These are phyloP conservation scores for Chloroclystis v-ata DNA, from an alignment of 2,888 invertebrate species.

Conservation along the genomic window DNA sequence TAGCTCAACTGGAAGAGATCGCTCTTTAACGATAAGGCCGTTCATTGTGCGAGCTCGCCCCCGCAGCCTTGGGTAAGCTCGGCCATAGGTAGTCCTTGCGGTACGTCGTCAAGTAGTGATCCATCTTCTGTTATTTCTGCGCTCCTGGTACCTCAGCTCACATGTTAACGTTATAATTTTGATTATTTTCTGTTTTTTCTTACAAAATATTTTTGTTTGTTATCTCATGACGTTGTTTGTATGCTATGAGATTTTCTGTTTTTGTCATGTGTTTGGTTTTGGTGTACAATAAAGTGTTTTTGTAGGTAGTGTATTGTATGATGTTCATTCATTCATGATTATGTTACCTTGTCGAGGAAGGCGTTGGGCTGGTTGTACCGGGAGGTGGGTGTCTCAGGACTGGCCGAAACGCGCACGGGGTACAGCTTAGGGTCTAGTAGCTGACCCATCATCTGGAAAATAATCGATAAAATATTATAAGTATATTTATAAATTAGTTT, in stretches of 20 bases:
- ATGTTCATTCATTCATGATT: too few relatives aligned
- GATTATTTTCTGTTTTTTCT: conserved; percentile 3
- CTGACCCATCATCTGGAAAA: conserved; percentile 75
- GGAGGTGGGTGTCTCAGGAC: conserved; percentile 75
- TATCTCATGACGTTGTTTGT: background rate
- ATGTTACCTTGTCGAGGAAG: conserved; percentile 79
- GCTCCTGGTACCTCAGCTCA: conserved; percentile 29
- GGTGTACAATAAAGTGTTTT: too few relatives aligned
- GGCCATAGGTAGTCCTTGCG: conserved; percentile 82
- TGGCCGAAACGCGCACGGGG: conserved; percentile 75
- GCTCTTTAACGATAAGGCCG: too few relatives aligned
- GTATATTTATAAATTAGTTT: too few relatives aligned
- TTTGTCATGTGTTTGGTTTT: too few relatives aligned
- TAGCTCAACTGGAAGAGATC: too few relatives aligned
- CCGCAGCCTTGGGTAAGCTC: conserved; percentile 46
- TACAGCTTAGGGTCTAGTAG: conserved; percentile 80
- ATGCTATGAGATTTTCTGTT: background rate
- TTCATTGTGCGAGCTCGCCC: too few relatives aligned
- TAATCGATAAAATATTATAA: background rate
- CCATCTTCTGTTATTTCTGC: conserved; percentile 53
- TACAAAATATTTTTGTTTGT: conserved; percentile 5
- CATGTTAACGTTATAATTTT: conserved; percentile 25
- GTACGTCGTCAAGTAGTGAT: conserved; percentile 81
- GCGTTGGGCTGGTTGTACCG: conserved; percentile 79
- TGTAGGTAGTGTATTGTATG: too few relatives aligned